Evolutionary conservation across 2,888 invertebrate genomes (phyloP), one percentile per base, ranked within the genome.

Genomic region (Tetrapedia diversipes): DNA sequence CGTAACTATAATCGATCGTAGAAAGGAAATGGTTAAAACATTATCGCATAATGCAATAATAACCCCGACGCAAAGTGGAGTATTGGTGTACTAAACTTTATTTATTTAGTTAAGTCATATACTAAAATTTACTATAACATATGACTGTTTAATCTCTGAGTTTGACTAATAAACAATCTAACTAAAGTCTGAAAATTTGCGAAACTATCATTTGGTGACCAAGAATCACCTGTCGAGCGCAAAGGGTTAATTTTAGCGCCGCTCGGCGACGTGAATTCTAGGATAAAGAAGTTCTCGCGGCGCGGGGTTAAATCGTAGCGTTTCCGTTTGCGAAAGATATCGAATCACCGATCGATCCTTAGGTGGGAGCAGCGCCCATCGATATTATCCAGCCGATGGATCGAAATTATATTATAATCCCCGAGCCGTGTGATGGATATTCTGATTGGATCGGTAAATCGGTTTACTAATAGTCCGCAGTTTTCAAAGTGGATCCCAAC

Each of bases 341-440:
- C 71, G 80, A 63, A 72, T 65, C 74, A 74, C 22, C 60, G 76
- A 72, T 69, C 78, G 29, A 41, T 51, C 63, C 29, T 27, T 16
- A 32, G 47, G 54, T 27, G 61, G 70, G 51, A 65, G 59, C 69
- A 14, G 22, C 45, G 19, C 68, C 37, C 60, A 51, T 69, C 74
- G 59, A 74, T 73, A 73, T 80, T 75, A 75, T 80, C 68, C 67
- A 43, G 32, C 67, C 19, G 47, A 43, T 72, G 65, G 82, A 71
- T 76, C 72, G 65, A 81, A 83, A 83, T 80, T 81, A 80, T 72
- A 72, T 69, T 77, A 77, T 80, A 80, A 86, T 84, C 79, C 72
- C 65, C 69, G 65, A 59, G 54, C 64, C 67, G 73, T 49, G 74
- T 80, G 77, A 82, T 80, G 79, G 74, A 78, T 82, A 84, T 77